Conservation (phyloP, 92 coral and sea anemone species). For the Palythoa heliodiscus region DNA sequence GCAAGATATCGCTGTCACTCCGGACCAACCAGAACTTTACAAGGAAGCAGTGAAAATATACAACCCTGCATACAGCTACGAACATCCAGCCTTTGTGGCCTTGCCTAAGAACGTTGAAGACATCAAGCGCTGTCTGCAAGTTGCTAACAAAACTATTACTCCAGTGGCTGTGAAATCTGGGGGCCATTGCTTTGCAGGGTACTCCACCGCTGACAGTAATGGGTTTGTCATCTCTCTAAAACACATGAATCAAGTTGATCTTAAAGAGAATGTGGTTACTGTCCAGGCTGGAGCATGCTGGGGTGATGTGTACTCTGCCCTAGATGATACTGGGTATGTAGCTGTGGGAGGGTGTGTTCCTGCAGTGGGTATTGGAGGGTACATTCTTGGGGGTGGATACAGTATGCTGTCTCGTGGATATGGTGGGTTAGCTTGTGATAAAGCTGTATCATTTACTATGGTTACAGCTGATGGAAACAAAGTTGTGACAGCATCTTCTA, state of each 20-base stretch:
- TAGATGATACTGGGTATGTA: slow-evolving; percentile 66
- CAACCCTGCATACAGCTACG: slow-evolving; percentile 69
- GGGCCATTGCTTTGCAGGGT: slow-evolving; percentile 86
- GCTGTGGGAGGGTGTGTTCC: slow-evolving; percentile 92
- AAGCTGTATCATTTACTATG: slow-evolving; percentile 77
- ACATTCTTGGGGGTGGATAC: slow-evolving; percentile 89
- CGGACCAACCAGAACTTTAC: slow-evolving; percentile 66
- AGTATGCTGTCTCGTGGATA: slow-evolving; percentile 90
- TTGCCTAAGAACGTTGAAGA: slow-evolving; percentile 68
- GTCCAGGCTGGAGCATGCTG: slow-evolving; percentile 72
- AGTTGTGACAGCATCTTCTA: slow-evolving; percentile 60
- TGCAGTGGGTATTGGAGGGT: slow-evolving; percentile 86
- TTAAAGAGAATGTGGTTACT: slow-evolving; percentile 46
- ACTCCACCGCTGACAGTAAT: slow-evolving; percentile 74
- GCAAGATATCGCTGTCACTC: slow-evolving; percentile 69
- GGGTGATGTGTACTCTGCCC: slow-evolving; percentile 76
- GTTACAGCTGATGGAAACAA: slow-evolving; percentile 76
- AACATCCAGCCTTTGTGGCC: slow-evolving; percentile 87
- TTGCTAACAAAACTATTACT: slow-evolving; percentile 52
- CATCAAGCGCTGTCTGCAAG: slow-evolving; percentile 73
- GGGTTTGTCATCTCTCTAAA: slow-evolving; percentile 87
- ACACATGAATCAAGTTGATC: slow-evolving; percentile 59
- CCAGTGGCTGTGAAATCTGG: slow-evolving; percentile 83
- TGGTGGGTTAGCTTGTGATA: slow-evolving; percentile 80
- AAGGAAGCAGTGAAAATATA: slow-evolving; percentile 75